A percentile compares a stretch with the other conserved stretches of the same genome.
phyloP scores from a whole-genome alignment of 2,888 invertebrate genomes.

The Philaethria dido region DNA sequence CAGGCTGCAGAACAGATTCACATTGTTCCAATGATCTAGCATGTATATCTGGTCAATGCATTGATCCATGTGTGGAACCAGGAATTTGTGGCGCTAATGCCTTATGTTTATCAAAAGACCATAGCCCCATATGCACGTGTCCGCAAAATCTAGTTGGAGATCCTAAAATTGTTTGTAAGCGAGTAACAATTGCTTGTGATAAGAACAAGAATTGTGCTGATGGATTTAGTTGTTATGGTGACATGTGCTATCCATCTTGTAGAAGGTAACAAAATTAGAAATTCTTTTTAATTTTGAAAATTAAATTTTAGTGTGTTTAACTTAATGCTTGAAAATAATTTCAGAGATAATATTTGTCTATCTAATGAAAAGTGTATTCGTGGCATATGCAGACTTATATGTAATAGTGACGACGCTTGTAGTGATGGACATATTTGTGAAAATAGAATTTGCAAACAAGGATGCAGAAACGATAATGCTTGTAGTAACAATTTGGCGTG shows the following conservation, averaged over 20 bases:
- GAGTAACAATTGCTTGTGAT: constrained; percentile 86
- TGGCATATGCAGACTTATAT: constrained; percentile 92
- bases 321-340: constrained; percentile 44
- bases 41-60: constrained; percentile 92
- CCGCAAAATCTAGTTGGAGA: constrained; percentile 89
- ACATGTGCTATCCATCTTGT: constrained; percentile 90
- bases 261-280: constrained; percentile 81
- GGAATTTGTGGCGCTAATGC: constrained; percentile 94
- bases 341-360: constrained; percentile 91
- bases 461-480: constrained; percentile 92
- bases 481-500: constrained; percentile 91
- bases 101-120: constrained; percentile 87
- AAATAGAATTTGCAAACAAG: constrained; percentile 92
- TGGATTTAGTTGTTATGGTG: constrained; percentile 90
- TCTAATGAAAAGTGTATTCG: constrained; percentile 93
- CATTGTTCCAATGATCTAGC: constrained; percentile 89
- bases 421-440: constrained; percentile 93
- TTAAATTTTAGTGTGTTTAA: not conserved
- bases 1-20: constrained; percentile 91
- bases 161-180: constrained; percentile 88
- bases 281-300: constrained; percentile 22
- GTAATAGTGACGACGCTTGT: constrained; percentile 93
- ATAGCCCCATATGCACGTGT: constrained; percentile 90
- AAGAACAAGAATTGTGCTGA: constrained; percentile 87
- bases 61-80: constrained; percentile 89